Conservation (phyloP, 2,797 vertebrate species). For the Prunella strophiata region DNA sequence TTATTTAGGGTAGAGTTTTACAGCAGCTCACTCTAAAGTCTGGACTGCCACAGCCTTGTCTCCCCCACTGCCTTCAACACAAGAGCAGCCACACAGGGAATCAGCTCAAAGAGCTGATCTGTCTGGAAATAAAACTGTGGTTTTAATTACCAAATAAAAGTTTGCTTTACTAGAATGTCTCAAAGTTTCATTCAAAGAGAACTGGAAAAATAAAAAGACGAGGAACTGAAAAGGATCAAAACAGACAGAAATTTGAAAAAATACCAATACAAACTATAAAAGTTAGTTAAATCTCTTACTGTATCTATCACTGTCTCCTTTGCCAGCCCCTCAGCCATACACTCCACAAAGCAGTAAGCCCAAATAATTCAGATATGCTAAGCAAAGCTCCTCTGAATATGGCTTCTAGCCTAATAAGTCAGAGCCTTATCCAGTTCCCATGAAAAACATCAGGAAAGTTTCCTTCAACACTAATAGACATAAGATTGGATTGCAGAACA, state of each 20-base stretch:
- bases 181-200: not conserved
- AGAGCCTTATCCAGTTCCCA: conserved; percentile 46
- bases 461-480: not conserved
- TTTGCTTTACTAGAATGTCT: not conserved
- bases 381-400: conserved; percentile 31
- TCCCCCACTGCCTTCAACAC: not conserved
- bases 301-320: not conserved
- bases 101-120: not conserved
- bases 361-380: conserved; percentile 23
- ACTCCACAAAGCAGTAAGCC: not conserved
- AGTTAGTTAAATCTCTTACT: not conserved
- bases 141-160: not conserved
- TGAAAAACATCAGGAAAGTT: conserved; percentile 39
- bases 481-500: not conserved
- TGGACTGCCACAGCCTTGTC: not conserved
- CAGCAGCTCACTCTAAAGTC: not conserved
- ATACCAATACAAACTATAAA: not conserved
- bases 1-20: not conserved
- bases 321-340: not conserved
- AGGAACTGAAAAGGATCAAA: not conserved
- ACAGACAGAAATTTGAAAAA: not conserved
- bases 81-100: not conserved
- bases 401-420: conserved; percentile 14
- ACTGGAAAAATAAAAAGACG: not conserved
- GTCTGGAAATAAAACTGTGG: not conserved